These are phyloP conservation scores for Caenorhabditis remanei DNA, from an alignment of 1,140 invertebrate genomes.

Conservation along the genomic window DNA sequence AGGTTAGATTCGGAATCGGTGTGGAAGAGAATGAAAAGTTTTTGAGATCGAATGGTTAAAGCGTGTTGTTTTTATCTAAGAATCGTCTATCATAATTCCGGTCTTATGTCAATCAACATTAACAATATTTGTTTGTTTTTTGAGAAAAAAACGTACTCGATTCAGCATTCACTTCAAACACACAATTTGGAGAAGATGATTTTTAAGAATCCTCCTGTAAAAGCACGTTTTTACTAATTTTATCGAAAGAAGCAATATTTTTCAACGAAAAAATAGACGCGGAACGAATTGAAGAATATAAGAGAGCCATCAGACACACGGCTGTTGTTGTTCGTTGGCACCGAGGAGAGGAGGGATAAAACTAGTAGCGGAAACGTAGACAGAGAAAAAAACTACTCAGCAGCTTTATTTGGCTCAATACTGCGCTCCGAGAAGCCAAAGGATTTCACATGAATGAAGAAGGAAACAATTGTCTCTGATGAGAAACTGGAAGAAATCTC, in stretches of 20 bases:
- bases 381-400: not conserved
- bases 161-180: not conserved
- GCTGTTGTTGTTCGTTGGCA: constrained; percentile 43
- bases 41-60: too few relatives aligned
- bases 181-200: not conserved
- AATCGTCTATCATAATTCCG: too few relatives aligned
- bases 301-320: constrained; percentile 4
- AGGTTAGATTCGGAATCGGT: not conserved
- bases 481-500: too few relatives aligned
- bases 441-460: too few relatives aligned
- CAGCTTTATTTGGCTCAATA: constrained; percentile 10
- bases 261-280: not conserved
- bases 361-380: not conserved
- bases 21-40: not conserved
- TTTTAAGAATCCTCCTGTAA: not conserved
- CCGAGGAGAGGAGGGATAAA: not conserved
- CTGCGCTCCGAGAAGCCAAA: not conserved
- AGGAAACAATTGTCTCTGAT: not conserved
- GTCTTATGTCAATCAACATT: too few relatives aligned
- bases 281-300: constrained; percentile 14
- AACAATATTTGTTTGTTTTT: not conserved
- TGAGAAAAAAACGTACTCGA: constrained; percentile 8
- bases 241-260: not conserved
- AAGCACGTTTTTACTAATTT: not conserved
- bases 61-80: too few relatives aligned